Base-by-base conservation (phyloP, 2,797 vertebrate genomes). In the Hipposideros larvatus region DNA sequence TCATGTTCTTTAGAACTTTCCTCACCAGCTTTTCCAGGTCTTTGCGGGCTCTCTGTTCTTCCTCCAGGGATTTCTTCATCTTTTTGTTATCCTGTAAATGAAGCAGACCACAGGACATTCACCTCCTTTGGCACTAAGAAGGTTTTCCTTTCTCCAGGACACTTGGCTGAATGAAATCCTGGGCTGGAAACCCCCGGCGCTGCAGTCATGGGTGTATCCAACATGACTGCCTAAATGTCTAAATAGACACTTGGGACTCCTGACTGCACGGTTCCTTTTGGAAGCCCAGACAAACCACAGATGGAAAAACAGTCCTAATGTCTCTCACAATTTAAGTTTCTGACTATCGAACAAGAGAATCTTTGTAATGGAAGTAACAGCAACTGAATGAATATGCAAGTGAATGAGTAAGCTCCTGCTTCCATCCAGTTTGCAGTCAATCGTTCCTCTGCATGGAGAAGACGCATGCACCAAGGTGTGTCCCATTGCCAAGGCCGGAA, bases 11-110 rank as follows among this genome's bases (percentile, higher is more conserved):
- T 93, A 99, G 98, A 94, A 99, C 99, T 96, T 99, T 99, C 98
- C 99, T 99, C 98, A 99, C 99, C 91, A 99, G 99, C 97, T 99
- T 99, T 94, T 99, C 99, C 94, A 99, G 98, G 96, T 99, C 99
- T 97, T 99, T 99, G 84, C 99, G 99, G 63, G 99, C 99, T 98
- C 99, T 99, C 98, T 99, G 99, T 95, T 99, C 99, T 94, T 99
- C 99, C 96, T 99, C 99, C 95, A 99, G 96, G 0, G 99, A 99
- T 91, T 99, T 99, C 98, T 99, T 99, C 99, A 99, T 99, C 99
- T 99, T 99, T 97, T 99, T 99, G 97, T 99, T 99, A 97, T 99
- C 99, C 99, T 99, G 98, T 0, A 8, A 68, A 19, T 0, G 26
- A 89, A 84, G 79, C 61, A 70, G 41, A 70, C 24, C 55, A 7